Evolutionary conservation across 2,113 vertebrate genomes (phyloP).

Genomic region (Bostrychus sinensis): DNA sequence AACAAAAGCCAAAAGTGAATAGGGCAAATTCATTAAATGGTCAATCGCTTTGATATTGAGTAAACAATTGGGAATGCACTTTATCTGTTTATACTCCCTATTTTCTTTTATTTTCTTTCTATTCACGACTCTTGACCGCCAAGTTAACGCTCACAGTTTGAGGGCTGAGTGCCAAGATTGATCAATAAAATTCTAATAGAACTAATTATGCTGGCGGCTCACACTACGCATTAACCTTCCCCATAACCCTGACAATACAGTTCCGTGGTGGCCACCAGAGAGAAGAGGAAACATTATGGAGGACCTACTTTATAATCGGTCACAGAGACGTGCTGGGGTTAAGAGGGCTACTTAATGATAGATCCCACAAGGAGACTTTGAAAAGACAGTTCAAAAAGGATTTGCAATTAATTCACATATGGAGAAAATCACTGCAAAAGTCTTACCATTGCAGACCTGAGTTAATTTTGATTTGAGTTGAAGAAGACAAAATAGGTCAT

Average conservation of each 20-base stretch:
- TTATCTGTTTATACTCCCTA: constrained; percentile 20
- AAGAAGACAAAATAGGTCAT: background rate
- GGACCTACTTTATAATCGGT: constrained; percentile 7
- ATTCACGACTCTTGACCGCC: background rate
- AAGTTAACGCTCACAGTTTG: constrained; percentile 36
- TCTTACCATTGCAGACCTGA: background rate
- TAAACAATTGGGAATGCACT: constrained; percentile 24
- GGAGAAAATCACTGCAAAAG: background rate
- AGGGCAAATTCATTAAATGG: constrained; percentile 39
- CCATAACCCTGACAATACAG: constrained; percentile 32
- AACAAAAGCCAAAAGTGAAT: constrained; percentile 32
- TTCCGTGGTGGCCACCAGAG: constrained; percentile 11
- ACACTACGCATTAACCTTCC: constrained; percentile 35
- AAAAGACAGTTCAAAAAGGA: constrained; percentile 3
- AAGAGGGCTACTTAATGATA: constrained; percentile 11
- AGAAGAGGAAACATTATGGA: constrained; percentile 2
- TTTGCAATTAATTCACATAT: constrained; percentile 12
- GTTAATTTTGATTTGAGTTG: background rate
- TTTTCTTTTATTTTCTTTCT: constrained; percentile 1
- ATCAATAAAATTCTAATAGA: constrained; percentile 57
- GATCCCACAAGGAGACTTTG: constrained; percentile 2
- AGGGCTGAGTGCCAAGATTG: constrained; percentile 26
- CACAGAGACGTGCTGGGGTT: constrained; percentile 14
- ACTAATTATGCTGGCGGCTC: constrained; percentile 54
- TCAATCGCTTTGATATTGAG: constrained; percentile 42